Base-by-base conservation (phyloP, 1,140 invertebrate genomes). In the Zaprionus ghesquierei region DNA sequence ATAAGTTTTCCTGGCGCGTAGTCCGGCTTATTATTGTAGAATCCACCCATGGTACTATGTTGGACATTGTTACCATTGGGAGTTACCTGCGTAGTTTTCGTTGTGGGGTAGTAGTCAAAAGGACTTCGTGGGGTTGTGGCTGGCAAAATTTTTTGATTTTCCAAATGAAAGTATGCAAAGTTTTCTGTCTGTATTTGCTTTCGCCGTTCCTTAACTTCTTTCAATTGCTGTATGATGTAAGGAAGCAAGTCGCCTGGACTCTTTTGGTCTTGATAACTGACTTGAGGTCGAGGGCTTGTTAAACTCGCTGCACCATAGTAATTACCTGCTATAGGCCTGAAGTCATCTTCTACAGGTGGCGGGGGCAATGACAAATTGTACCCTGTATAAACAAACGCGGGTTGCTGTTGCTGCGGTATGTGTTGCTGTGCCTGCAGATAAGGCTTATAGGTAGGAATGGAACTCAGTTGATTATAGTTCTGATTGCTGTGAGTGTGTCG, bases 11-110 rank as follows among this genome's bases (percentile, higher is more conserved):
- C 66, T 6, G 78, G 44, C 3, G 25, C 23, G n/a, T 72, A 64
- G 3, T 81, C 62, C 9, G 38, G 20, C 31, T 80, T 79, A 41
- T 79, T 87, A 46, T 94, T 94, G 60, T 92, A 94, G 90, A 94
- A 94, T 33, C 93, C 93, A 38, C 93, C 94, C 77, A 93, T 91
- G 38, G 91, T 92, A 63, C 90, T 92, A 44, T 93, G 92, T 15
- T 93, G 85, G 5, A 92, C 63, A 80, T 92, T 93, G 12, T 92
- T 92, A 33, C 92, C 92, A 70, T 93, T 92, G 2, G 84, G 68
- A 4, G 89, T 91, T 8, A 84, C 79, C 53, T 79, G 79, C 75
- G 64, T 2, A 46, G 65, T 38, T 73, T 84, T 1, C 27, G 55
- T n/a, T 55, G 20, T 70, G 6, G 74, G 69, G 46, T 76, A 79